phyloP scores from a whole-genome alignment of 1,140 invertebrate species.

The Philotrypesis tridentata region DNA sequence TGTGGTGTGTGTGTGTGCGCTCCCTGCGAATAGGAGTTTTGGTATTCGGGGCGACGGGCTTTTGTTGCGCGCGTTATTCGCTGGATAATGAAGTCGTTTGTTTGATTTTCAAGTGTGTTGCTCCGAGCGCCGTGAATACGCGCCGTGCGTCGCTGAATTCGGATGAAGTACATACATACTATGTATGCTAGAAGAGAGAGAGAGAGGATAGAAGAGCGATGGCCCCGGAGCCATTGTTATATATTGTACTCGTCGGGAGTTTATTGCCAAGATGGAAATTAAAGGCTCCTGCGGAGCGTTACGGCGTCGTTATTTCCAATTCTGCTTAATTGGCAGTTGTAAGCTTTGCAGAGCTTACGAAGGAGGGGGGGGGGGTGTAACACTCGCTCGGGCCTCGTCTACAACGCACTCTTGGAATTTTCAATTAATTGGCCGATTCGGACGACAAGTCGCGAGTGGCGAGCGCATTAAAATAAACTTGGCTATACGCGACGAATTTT shows the following conservation, averaged over 20 bases:
- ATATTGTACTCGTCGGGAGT: not conserved
- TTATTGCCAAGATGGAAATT: not conserved
- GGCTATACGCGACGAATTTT: no score
- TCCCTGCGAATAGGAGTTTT: not conserved
- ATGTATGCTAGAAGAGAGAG: no score
- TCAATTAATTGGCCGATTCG: not conserved
- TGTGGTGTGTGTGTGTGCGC: not conserved
- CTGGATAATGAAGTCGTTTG: not conserved
- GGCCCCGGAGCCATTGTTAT: not conserved
- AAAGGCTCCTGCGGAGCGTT: not conserved
- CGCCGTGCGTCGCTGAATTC: not conserved
- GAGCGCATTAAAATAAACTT: no score
- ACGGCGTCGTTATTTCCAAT: not conserved
- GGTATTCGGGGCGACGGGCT: not conserved
- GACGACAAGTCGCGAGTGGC: no score
- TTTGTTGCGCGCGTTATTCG: not conserved
- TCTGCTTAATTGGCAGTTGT: not conserved
- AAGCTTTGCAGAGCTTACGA: not conserved
- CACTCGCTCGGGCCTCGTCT: no score
- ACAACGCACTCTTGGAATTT: no score
- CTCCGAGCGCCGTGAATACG: not conserved
- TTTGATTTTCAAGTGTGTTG: not conserved
- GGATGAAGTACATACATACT: not conserved
- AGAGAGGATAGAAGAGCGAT: no score
- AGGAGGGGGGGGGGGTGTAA: no score